These are phyloP conservation scores for Anoplius nigerrimus DNA, from an alignment of 2,888 invertebrate species.

Conservation along the genomic window DNA sequence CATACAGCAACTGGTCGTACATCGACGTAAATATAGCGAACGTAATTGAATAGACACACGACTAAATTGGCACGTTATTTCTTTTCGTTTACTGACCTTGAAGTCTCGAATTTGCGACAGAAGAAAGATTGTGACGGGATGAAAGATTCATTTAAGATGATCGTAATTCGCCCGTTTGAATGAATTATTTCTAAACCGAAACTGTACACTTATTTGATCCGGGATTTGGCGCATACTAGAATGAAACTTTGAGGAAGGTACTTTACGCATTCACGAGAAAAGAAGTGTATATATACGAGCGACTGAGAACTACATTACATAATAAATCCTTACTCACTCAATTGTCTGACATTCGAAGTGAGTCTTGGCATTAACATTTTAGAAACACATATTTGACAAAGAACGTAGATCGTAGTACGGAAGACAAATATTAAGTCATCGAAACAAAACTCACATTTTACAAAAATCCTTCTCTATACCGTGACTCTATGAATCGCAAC, in stretches of 20 bases:
- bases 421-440: too few relatives aligned
- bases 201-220: neutral
- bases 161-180: neutral
- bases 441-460: too few relatives aligned
- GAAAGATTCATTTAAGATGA: constrained; percentile 15
- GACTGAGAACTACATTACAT: too few relatives aligned
- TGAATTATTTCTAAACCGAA: neutral
- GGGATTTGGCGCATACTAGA: too few relatives aligned
- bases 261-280: neutral
- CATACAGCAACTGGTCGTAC: constrained; percentile 43
- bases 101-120: constrained; percentile 51
- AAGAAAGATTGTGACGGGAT: constrained; percentile 30
- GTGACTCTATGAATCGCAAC: too few relatives aligned
- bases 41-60: constrained; percentile 49
- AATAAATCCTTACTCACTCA: too few relatives aligned
- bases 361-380: too few relatives aligned
- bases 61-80: constrained; percentile 50
- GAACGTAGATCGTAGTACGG: too few relatives aligned
- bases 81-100: constrained; percentile 57
- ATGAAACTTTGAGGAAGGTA: neutral
- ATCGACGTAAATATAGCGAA: constrained; percentile 40
- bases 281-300: too few relatives aligned
- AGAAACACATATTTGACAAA: too few relatives aligned
- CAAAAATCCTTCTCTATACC: too few relatives aligned
- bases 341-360: too few relatives aligned